Evolutionary conservation across 2,113 vertebrate species (phyloP), one percentile per base, ranked within the genome.

Genomic region (Candoia aspera): DNA sequence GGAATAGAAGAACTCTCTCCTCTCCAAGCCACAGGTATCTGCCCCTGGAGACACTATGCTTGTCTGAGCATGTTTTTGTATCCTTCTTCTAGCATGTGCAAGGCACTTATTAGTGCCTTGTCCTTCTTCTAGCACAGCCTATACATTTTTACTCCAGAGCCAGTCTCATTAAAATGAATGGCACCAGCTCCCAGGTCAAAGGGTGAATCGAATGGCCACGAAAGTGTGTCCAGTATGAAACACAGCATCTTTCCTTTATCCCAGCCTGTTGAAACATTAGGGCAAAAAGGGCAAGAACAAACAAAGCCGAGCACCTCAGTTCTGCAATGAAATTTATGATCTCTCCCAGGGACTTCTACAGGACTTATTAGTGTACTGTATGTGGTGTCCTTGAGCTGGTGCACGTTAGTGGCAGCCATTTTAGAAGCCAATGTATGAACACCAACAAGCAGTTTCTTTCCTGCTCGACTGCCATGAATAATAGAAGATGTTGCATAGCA

Each of bases 381-480:
- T n/a, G n/a, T 87, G 53, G n/a, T 92, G n/a, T 89, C 93, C 60
- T 6, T 89, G 37, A 93, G 93, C 88, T 91, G 17, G 93, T 85
- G 92, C 49, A 91, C 95, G 95, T 96, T 96, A 95, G 94, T 97
- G 97, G 97, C 96, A 96, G 91, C 91, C 93, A 92, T 0, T 94
- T 89, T 90, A 90, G 96, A 96, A 96, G 95, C 96, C 94, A 94
- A 90, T 94, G 92, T 96, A 95, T 97, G 94, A 95, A 94, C 95
- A 96, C 92, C 94, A 90, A 3, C 68, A 92, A 94, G 93, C 4
- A 53, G 29, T 91, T 94, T 88, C 95, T 95, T 96, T 93, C 92
- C 94, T 94, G 90, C 92, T 94, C 96, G 96, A 94, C 95, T 91
- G 86, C 91, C 93, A 96, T 95, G 96, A 97, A 97, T 96, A 97